Evolutionary conservation across 2,797 vertebrate genomes (phyloP).

Genomic region (Malurus splendens): DNA sequence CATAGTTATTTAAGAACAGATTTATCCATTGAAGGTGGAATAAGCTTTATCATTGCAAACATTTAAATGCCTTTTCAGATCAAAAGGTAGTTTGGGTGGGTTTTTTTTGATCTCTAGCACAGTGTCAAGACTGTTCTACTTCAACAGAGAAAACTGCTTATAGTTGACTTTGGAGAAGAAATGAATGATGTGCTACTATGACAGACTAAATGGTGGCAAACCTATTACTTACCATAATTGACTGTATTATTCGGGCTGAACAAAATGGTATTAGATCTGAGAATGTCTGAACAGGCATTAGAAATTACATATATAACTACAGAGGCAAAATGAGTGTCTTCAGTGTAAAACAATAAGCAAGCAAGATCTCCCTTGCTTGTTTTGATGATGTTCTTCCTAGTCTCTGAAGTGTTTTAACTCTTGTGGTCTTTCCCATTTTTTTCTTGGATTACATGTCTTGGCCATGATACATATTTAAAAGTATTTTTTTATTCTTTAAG

Average conservation of each 20-base stretch:
- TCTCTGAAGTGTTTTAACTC: background rate
- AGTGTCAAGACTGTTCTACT: background rate
- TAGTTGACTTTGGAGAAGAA: background rate
- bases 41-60: background rate
- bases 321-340: background rate
- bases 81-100: background rate
- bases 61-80: background rate
- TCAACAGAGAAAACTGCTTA: background rate
- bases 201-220: background rate
- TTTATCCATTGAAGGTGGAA: background rate
- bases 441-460: background rate
- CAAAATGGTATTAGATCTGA: background rate
- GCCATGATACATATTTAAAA: background rate
- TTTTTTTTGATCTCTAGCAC: background rate
- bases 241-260: background rate
- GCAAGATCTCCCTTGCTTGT: background rate
- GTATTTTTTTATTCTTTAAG: background rate
- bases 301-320: background rate
- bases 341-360: background rate
- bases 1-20: background rate
- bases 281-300: background rate
- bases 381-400: background rate
- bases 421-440: background rate
- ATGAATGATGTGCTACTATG: background rate
- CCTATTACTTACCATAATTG: background rate